These are phyloP conservation scores for Drosophila phalerata DNA, from an alignment of 2,888 invertebrate species.

Conservation along the genomic window DNA sequence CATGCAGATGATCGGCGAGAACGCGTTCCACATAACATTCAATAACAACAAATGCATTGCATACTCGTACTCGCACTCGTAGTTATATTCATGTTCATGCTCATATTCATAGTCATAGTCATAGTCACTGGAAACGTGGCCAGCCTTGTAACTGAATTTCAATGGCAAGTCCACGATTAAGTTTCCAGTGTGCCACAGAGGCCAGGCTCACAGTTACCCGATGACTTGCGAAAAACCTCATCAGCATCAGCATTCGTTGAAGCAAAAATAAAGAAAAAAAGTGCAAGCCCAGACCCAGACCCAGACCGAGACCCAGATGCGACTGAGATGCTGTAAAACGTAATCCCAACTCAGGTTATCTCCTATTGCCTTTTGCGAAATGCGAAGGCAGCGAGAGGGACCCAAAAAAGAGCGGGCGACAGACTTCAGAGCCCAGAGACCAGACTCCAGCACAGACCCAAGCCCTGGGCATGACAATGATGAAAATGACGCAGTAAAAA, in stretches of 20 bases:
- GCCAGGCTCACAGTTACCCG: slow-evolving; percentile 78
- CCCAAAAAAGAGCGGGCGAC: slow-evolving; percentile 25
- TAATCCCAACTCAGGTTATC: slow-evolving; percentile 39
- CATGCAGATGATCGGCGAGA: slow-evolving; percentile 47
- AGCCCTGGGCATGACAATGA: slow-evolving; percentile 71
- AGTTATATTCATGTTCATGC: slow-evolving; percentile 28
- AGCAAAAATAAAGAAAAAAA: slow-evolving; percentile 44
- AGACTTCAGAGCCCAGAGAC: slow-evolving; percentile 14
- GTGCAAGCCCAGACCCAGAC: slow-evolving; percentile 69
- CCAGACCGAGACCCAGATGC: slow-evolving; percentile 46
- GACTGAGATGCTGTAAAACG: slow-evolving; percentile 66
- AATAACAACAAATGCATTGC: slow-evolving; percentile 49
- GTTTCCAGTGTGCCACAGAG: slow-evolving; percentile 72
- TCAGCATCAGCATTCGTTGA: slow-evolving; percentile 56
- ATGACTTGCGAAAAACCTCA: slow-evolving; percentile 83
- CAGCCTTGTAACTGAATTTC: slow-evolving; percentile 81
- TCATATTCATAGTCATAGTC: slow-evolving; percentile 47
- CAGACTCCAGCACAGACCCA: slow-evolving; percentile 38
- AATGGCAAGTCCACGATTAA: slow-evolving; percentile 82
- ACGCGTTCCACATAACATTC: slow-evolving; percentile 63
- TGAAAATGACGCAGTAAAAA: slow-evolving; percentile 83
- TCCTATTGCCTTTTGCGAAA: slow-evolving; percentile 59
- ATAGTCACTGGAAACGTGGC: slow-evolving; percentile 69
- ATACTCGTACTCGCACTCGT: slow-evolving; percentile 15
- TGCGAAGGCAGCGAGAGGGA: slow-evolving; percentile 20